These are phyloP conservation scores for Serripes groenlandicus DNA, from an alignment of 2,888 invertebrate species.

Conservation along the genomic window DNA sequence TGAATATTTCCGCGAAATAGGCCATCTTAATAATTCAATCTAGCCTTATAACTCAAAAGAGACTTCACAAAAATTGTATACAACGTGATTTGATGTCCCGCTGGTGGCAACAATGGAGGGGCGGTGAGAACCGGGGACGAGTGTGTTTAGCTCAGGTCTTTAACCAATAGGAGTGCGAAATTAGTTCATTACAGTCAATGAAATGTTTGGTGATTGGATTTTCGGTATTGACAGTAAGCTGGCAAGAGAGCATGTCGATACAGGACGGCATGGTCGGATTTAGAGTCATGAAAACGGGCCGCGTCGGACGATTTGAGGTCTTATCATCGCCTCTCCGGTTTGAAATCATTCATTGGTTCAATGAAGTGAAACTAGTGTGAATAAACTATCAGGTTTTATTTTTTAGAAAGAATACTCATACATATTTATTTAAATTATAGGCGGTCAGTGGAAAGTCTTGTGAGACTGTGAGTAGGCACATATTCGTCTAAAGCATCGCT, in stretches of 20 bases:
- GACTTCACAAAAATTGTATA: constrained; percentile 16
- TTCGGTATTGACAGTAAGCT: constrained; percentile 5
- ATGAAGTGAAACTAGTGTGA: too few relatives aligned
- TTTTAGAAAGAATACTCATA: too few relatives aligned
- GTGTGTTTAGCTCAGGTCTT: constrained; percentile 17
- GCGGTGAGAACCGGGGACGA: background rate
- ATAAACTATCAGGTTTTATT: too few relatives aligned
- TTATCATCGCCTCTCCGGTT: too few relatives aligned
- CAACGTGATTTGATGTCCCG: constrained; percentile 17
- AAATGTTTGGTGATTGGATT: constrained; percentile 20
- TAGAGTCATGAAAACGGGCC: too few relatives aligned
- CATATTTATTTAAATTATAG: too few relatives aligned
- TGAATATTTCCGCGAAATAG: constrained; percentile 27
- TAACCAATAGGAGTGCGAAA: constrained; percentile 14
- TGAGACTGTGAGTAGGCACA: too few relatives aligned
- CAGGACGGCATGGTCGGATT: too few relatives aligned
- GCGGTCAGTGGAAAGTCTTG: too few relatives aligned
- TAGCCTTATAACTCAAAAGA: constrained; percentile 27
- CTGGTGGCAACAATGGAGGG: constrained; percentile 2
- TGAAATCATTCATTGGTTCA: too few relatives aligned
- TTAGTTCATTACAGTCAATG: constrained; percentile 22
- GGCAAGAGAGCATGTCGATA: background rate
- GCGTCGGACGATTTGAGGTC: too few relatives aligned
- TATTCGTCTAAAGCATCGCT: too few relatives aligned
- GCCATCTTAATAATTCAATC: constrained; percentile 50